A percentile compares a stretch with the other conserved stretches of the same genome.
Evolutionary conservation across 1,140 invertebrate species (phyloP).

Genomic region (Caenorhabditis brenneri): DNA sequence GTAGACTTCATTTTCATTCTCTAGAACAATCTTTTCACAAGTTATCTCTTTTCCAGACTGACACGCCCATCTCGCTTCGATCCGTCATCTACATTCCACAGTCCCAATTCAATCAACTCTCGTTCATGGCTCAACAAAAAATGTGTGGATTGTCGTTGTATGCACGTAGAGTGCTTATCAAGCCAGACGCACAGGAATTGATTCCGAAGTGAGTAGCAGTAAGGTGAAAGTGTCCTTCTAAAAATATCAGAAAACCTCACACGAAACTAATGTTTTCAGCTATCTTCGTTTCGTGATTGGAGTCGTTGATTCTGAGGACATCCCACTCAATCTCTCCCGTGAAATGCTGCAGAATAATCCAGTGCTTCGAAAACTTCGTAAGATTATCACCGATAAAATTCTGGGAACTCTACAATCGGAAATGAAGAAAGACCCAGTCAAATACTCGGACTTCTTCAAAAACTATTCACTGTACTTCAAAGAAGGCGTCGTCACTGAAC

Average conservation of each 20-base stretch:
- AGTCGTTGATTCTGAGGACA: conserved; percentile 96
- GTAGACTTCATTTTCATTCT: conserved; percentile 5
- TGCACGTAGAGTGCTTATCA: conserved; percentile 72
- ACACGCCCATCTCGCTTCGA: conserved; percentile 87
- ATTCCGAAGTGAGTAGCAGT: conserved; percentile 46
- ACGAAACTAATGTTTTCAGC: conserved; percentile 37
- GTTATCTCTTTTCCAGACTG: conserved; percentile 76
- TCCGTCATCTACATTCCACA: conserved; percentile 91
- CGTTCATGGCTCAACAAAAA: conserved; percentile 82
- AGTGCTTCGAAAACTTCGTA: conserved; percentile 83
- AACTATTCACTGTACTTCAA: conserved; percentile 92
- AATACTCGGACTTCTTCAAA: conserved; percentile 85
- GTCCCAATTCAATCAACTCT: conserved; percentile 81
- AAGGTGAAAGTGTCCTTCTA: no score
- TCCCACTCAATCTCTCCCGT: conserved; percentile 92
- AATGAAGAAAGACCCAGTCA: conserved; percentile 82
- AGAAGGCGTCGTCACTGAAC: conserved; percentile 87
- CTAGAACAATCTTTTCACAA: background rate
- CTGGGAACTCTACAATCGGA: conserved; percentile 86
- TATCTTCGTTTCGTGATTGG: conserved; percentile 74
- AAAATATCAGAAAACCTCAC: no score
- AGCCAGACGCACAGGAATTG: conserved; percentile 53
- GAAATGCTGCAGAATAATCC: conserved; percentile 91
- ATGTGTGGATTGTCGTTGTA: conserved; percentile 84
- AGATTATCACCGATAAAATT: conserved; percentile 83